Evolutionary conservation across 2,113 vertebrate genomes (phyloP), one percentile per base, ranked within the genome.

Genomic region (Engraulis encrasicolus): DNA sequence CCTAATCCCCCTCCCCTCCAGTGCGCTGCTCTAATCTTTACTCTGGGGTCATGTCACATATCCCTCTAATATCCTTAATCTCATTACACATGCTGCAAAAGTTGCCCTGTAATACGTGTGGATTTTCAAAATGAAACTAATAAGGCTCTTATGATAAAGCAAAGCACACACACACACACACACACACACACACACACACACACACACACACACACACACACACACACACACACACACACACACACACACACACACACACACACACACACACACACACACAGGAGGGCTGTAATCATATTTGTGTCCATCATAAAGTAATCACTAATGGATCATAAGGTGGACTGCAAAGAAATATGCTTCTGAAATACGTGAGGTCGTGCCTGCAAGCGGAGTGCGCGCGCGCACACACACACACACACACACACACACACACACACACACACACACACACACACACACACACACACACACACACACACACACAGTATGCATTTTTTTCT

Each of bases 121-220:
- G 34, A 74, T 85, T 83, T 85, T 83, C 38, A 78, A 84, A 36
- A 83, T 52, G 71, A 85, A 58, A 82, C 81, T 83, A 87, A 85
- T 87, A 82, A 80, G 96, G 95, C 96, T n/a, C n/a, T 97, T 96
- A 96, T 94, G 95, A 96, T 96, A 96, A 95, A n/a, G n/a, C n/a
- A n/a, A n/a, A n/a, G n/a, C n/a, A n/a, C n/a, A n/a, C n/a, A n/a
- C n/a, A n/a, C n/a, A n/a, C n/a, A n/a, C n/a, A n/a, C n/a, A n/a
- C n/a, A n/a, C n/a, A n/a, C n/a, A n/a, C n/a, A n/a, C n/a, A n/a
- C n/a, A n/a, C n/a, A n/a, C n/a, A n/a, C n/a, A n/a, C n/a, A n/a
- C n/a, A n/a, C n/a, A n/a, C n/a, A n/a, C n/a, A n/a, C n/a, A n/a
- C n/a, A n/a, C n/a, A n/a, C n/a, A n/a, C n/a, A n/a, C n/a, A n/a